Base-by-base conservation (phyloP, 2,797 vertebrate species). In the Channa striata region DNA sequence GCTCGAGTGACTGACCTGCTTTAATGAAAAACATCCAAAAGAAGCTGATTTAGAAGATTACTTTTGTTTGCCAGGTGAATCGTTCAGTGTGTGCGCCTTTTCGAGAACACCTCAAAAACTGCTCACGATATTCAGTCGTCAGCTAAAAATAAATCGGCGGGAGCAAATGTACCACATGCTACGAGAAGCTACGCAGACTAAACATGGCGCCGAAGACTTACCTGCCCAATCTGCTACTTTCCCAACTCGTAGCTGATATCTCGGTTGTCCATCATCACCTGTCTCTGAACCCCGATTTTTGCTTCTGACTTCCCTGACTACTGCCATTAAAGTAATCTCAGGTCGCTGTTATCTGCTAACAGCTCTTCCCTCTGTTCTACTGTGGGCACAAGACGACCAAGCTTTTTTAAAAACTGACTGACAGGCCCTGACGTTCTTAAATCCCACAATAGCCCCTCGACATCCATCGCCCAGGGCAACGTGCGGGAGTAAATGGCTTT, bases 401-500 rank as follows among this genome's bases (percentile, higher is more conserved):
- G 77, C 65, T 78, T 68, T 78, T 87, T 83, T 78, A 84, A 86
- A 68, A 77, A 76, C 71, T 76, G 82, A 85, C 75, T 81, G 88
- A 88, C 87, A 77, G 70, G 76, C 63, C 58, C 66, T 63, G 77
- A 87, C 84, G 82, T 81, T 69, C 76, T 82, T 81, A 90, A 86
- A 87, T 89, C 80, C 79, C 75, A 76, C 81, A 82, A 88, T 77
- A 83, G 80, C 80, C 78, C 81, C 73, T 68, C 72, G 72, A 81
- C 79, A 78, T 78, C 85, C 74, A 80, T 87, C 4, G 82, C 89
- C 83, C 62, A 16, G 71, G 76, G 87, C 84, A 82, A 71, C 72
- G 33, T 54, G 70, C 73, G 65, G 78, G 67, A 51, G 66, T 77
- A 85, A 88, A 89, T 85, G 81, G 82, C 80, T 83, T 82, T 78